Evolutionary conservation across 2,888 invertebrate genomes (phyloP).

Genomic region (Temnothorax unifasciatus): DNA sequence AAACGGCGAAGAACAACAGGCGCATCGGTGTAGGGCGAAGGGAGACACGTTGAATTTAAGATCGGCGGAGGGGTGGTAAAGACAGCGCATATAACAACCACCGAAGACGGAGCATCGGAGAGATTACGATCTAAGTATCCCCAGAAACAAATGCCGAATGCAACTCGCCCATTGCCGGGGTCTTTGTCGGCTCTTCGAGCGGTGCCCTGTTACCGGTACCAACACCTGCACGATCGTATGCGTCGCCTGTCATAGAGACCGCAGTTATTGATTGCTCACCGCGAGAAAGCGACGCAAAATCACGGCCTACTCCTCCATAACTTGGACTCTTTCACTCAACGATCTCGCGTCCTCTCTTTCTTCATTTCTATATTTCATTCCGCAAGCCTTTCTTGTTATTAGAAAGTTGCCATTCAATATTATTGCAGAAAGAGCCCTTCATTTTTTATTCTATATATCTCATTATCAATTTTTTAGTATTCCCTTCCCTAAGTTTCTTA

Average conservation of each 20-base stretch:
- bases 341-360: neutral
- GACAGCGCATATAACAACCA: slow-evolving; percentile 72
- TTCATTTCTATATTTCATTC: neutral
- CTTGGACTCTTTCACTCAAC: slow-evolving; percentile 36
- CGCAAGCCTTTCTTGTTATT: neutral
- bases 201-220: slow-evolving; percentile 79
- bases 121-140: slow-evolving; percentile 84
- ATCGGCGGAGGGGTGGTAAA: slow-evolving; percentile 53
- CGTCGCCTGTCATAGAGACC: slow-evolving; percentile 80
- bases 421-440: too few relatives aligned
- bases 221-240: slow-evolving; percentile 80
- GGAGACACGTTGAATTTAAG: slow-evolving; percentile 44
- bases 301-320: slow-evolving; percentile 62
- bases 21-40: neutral
- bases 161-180: slow-evolving; percentile 80
- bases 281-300: slow-evolving; percentile 80
- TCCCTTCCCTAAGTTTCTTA: neutral
- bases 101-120: slow-evolving; percentile 76
- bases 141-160: slow-evolving; percentile 85
- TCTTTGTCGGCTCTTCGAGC: slow-evolving; percentile 83
- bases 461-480: neutral
- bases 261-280: slow-evolving; percentile 82
- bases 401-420: neutral
- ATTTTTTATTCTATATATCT: neutral
- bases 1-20: slow-evolving; percentile 24